phyloP scores from a whole-genome alignment of 1,140 invertebrate species.

The Chlorops oryzae region DNA sequence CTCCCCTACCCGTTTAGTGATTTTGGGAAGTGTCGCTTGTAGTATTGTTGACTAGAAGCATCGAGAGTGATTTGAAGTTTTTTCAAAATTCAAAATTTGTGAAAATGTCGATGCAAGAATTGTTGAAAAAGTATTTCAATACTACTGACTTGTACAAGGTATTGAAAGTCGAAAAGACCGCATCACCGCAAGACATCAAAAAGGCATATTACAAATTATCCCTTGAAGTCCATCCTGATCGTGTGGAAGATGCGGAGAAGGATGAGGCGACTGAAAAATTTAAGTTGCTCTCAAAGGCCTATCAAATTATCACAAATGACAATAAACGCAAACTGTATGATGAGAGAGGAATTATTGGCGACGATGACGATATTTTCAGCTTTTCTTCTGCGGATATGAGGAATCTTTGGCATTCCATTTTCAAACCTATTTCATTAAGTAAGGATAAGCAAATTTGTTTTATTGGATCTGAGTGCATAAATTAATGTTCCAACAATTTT shows the following conservation, averaged over 20 bases:
- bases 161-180: conserved; percentile 58
- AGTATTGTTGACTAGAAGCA: too few species aligned
- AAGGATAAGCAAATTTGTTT: too few species aligned
- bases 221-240: conserved; percentile 85
- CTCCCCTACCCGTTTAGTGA: too few species aligned
- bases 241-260: conserved; percentile 73
- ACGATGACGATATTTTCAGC: conserved; percentile 64
- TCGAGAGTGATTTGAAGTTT: too few species aligned
- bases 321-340: conserved; percentile 82
- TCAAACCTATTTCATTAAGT: too few species aligned
- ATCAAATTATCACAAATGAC: conserved; percentile 77
- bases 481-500: too few species aligned
- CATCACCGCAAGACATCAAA: conserved; percentile 73
- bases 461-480: too few species aligned
- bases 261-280: conserved; percentile 84
- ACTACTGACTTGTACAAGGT: conserved; percentile 71
- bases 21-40: too few species aligned
- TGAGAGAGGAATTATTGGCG: conserved; percentile 76
- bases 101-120: conserved; percentile 55
- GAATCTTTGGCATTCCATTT: too few species aligned
- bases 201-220: conserved; percentile 91
- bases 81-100: too few species aligned
- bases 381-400: too few species aligned
- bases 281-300: conserved; percentile 82
- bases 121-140: conserved; percentile 68